Evolutionary conservation across 2,888 invertebrate genomes (phyloP).

Genomic region (Lapara coniferarum): DNA sequence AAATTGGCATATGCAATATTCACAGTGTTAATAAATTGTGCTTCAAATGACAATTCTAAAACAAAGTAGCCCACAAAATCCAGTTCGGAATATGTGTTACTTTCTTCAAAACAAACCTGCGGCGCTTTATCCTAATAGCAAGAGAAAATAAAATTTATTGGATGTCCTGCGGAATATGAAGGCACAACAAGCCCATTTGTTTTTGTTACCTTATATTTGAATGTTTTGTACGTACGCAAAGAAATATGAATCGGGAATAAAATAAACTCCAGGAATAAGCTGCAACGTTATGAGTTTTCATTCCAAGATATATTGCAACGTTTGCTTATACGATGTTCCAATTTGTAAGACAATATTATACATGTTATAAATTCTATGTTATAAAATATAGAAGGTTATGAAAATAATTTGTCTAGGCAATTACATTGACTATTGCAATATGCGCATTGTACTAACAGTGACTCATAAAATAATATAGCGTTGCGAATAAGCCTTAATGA

Average conservation of each 20-base stretch:
- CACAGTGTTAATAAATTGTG: not conserved
- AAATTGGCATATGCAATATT: too few species aligned
- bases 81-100: not conserved
- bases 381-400: not conserved
- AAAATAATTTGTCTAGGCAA: not conserved
- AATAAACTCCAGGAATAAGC: constrained; percentile 23
- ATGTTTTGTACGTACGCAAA: constrained; percentile 21
- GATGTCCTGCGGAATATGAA: constrained; percentile 23
- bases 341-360: constrained; percentile 3
- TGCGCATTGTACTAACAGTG: too few species aligned
- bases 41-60: not conserved
- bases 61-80: not conserved
- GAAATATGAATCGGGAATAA: constrained; percentile 24
- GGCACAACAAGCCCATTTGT: constrained; percentile 23
- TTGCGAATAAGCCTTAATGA: too few species aligned
- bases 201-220: constrained; percentile 24
- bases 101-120: constrained; percentile 20
- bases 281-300: constrained; percentile 22
- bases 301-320: constrained; percentile 14
- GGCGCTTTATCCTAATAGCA: constrained; percentile 23
- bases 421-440: too few species aligned
- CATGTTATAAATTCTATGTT: not conserved
- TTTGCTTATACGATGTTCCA: constrained; percentile 15
- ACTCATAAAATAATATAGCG: too few species aligned
- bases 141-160: constrained; percentile 24